A percentile compares a stretch with the other conserved stretches of the same genome.
These are phyloP conservation scores for Camponotus vicinus DNA, from an alignment of 1,140 invertebrate genomes.

Conservation along the genomic window DNA sequence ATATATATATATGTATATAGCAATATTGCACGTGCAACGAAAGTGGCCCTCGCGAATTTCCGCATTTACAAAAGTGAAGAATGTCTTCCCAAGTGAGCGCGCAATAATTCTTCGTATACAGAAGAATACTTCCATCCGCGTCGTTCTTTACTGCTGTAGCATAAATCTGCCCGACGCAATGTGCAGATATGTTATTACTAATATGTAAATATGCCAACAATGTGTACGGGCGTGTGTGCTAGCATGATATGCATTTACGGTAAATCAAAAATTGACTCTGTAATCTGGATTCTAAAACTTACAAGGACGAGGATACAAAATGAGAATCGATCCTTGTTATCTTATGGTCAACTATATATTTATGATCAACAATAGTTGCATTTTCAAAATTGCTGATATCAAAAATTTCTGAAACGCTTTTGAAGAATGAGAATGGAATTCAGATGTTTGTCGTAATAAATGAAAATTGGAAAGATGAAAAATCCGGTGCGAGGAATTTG, in stretches of 20 bases:
- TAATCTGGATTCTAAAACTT: not conserved
- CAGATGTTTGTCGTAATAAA: not conserved
- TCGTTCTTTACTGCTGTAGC: slow-evolving; percentile 29
- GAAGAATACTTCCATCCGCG: slow-evolving; percentile 52
- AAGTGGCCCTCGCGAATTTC: slow-evolving; percentile 40
- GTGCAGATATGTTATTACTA: slow-evolving; percentile 42
- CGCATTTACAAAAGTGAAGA: slow-evolving; percentile 62
- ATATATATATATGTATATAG: not conserved
- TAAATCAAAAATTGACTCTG: not conserved
- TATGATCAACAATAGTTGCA: not conserved
- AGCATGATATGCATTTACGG: not conserved
- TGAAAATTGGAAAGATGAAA: not conserved
- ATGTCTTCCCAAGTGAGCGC: slow-evolving; percentile 50
- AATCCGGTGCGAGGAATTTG: not conserved
- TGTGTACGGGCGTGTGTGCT: not conserved
- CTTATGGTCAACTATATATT: not conserved
- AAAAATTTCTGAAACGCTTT: not conserved
- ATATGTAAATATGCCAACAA: slow-evolving; percentile 28
- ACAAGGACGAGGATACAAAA: too few relatives aligned
- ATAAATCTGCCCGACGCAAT: slow-evolving; percentile 42
- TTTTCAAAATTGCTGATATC: not conserved
- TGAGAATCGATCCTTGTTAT: too few relatives aligned
- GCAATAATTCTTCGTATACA: slow-evolving; percentile 49
- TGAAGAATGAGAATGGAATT: not conserved
- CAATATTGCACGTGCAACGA: slow-evolving; percentile 33